Conservation (phyloP, 2,113 vertebrate species). For the Mionectes macconnelli region DNA sequence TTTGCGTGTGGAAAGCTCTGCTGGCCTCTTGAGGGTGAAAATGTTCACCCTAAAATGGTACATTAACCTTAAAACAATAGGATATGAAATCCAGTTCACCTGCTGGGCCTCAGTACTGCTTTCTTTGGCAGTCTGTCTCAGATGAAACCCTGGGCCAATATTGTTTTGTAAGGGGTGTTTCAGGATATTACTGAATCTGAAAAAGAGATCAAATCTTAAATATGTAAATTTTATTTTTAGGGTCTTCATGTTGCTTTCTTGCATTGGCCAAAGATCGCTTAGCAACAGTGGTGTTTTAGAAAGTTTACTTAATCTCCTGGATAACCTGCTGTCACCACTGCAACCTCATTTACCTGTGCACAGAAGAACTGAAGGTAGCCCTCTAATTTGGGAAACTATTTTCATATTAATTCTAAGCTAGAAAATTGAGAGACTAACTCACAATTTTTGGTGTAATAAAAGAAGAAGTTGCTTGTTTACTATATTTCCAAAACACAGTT, state of each 20-base stretch:
- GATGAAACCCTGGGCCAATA: neutral
- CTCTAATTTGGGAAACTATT: neutral
- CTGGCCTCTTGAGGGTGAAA: slow-evolving; percentile 16
- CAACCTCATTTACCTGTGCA: slow-evolving; percentile 85
- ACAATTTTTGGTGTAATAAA: neutral
- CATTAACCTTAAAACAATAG: neutral
- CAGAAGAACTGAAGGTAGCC: slow-evolving; percentile 88
- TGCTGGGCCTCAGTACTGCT: neutral
- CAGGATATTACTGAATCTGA: neutral
- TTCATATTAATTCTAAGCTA: neutral
- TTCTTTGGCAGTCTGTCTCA: neutral
- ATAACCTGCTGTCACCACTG: slow-evolving; percentile 91
- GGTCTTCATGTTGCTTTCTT: slow-evolving; percentile 98
- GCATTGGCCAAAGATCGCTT: slow-evolving; percentile 96
- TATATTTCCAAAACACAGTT: neutral
- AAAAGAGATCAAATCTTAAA: slow-evolving; percentile 12
- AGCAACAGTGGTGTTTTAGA: slow-evolving; percentile 97
- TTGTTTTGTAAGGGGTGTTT: neutral
- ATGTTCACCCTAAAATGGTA: neutral
- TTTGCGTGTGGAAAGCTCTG: neutral
- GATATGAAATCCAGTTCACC: neutral
- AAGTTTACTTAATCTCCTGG: slow-evolving; percentile 94
- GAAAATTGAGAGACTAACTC: neutral
- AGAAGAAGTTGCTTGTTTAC: neutral
- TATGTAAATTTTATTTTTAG: slow-evolving; percentile 72